Percentiles rank a stretch among this genome's conserved stretches.
Conservation (phyloP, 2,888 invertebrate species). For the Pseudococcus longispinus region DNA sequence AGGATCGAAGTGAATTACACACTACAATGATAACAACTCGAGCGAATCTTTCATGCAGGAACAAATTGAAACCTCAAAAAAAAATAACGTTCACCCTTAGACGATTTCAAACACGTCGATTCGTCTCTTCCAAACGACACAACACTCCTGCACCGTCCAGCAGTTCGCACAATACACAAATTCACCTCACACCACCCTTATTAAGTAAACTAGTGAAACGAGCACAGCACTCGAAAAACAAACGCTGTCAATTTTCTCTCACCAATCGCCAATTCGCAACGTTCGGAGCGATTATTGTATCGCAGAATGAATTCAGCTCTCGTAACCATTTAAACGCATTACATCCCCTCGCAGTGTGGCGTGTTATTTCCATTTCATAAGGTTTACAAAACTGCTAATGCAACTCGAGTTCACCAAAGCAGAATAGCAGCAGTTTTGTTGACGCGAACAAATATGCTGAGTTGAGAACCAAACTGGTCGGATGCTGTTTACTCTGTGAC, state of each 20-base stretch:
- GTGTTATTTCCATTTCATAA: neutral
- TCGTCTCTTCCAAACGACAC: no score
- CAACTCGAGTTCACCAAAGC: neutral
- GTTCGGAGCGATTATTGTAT: neutral
- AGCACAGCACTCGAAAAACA: neutral
- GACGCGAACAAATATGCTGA: neutral
- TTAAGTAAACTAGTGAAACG: no score
- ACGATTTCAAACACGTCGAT: no score
- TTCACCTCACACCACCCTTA: no score
- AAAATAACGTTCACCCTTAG: no score
- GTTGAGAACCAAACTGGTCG: neutral
- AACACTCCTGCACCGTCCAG: no score
- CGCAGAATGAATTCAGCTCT: neutral
- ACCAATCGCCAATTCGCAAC: neutral
- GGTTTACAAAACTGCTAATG: neutral
- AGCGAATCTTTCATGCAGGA: no score
- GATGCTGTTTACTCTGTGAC: neutral
- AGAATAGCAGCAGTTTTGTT: neutral
- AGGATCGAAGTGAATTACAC: no score
- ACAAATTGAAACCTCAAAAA: no score
- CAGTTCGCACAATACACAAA: no score
- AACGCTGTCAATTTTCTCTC: neutral
- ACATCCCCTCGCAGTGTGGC: neutral
- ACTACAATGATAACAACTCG: no score
- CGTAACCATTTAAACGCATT: neutral